Evolutionary conservation across 2,113 vertebrate species (phyloP).

Genomic region (Rhizomys pruinosus): DNA sequence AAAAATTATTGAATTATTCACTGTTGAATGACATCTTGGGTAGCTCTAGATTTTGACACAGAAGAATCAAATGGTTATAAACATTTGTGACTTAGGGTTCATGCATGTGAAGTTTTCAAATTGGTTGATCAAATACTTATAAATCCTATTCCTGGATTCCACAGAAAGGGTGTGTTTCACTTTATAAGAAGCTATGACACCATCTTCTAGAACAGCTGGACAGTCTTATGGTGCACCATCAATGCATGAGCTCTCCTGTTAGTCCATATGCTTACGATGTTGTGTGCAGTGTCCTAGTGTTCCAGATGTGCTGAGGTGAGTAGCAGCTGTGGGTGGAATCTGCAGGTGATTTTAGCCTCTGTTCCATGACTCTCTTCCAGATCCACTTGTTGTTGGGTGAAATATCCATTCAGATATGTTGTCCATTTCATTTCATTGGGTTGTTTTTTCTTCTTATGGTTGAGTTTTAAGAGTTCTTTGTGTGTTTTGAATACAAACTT

Average conservation of each 20-base stretch:
- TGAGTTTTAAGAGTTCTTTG: neutral
- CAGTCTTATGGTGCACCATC: neutral
- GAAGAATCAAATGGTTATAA: neutral
- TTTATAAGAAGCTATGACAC: neutral
- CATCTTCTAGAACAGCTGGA: neutral
- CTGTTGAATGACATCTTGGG: neutral
- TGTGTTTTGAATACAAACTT: neutral
- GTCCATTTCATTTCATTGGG: neutral
- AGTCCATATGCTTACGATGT: neutral
- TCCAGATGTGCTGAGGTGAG: neutral
- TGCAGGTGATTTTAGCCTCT: neutral
- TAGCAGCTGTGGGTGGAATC: neutral
- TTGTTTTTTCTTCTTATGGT: neutral
- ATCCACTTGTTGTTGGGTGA: neutral
- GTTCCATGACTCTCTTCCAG: neutral
- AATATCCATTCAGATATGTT: neutral
- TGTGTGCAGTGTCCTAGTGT: neutral
- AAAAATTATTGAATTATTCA: no score
- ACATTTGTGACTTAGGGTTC: neutral
- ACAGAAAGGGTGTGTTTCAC: no score
- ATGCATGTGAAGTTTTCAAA: neutral
- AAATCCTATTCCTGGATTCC: neutral
- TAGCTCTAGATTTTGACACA: neutral
- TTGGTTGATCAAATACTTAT: neutral
- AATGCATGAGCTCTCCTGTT: neutral